Conservation (phyloP, 2,888 invertebrate species). For the Podabrus alpinus region DNA sequence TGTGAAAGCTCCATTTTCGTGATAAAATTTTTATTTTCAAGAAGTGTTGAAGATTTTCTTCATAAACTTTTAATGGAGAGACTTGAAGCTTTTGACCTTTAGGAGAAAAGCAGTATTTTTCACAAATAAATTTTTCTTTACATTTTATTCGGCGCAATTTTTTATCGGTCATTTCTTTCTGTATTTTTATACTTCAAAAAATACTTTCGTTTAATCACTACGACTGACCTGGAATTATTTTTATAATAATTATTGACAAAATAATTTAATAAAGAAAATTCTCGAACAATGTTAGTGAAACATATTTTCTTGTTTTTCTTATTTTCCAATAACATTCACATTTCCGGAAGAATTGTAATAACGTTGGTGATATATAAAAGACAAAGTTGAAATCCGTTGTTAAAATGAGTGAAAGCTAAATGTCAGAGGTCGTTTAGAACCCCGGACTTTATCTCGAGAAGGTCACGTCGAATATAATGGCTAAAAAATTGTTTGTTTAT, state of each 20-base stretch:
- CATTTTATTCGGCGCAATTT: no score
- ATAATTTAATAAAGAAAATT: not conserved
- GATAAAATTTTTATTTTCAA: not conserved
- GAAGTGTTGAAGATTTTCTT: not conserved
- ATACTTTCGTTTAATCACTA: no score
- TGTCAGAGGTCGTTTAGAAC: constrained; percentile 33
- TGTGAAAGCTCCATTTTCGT: not conserved
- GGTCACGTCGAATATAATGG: constrained; percentile 29
- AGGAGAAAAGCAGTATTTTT: not conserved
- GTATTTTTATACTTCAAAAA: no score
- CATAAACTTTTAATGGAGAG: not conserved
- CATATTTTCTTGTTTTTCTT: not conserved
- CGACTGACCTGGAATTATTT: no score
- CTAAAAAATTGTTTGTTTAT: constrained; percentile 3
- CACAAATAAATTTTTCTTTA: not conserved
- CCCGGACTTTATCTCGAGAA: constrained; percentile 32
- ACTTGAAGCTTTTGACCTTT: not conserved
- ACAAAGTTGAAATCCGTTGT: not conserved
- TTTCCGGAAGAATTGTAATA: not conserved
- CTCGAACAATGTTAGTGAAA: not conserved
- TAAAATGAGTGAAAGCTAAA: constrained; percentile 23
- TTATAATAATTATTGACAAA: not conserved
- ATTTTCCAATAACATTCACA: not conserved
- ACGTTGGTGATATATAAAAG: not conserved
- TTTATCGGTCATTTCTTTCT: no score